Percentiles rank a stretch among this genome's conserved stretches.
Conservation (phyloP, 2,113 vertebrate genomes). For the Myotis lucifugus region DNA sequence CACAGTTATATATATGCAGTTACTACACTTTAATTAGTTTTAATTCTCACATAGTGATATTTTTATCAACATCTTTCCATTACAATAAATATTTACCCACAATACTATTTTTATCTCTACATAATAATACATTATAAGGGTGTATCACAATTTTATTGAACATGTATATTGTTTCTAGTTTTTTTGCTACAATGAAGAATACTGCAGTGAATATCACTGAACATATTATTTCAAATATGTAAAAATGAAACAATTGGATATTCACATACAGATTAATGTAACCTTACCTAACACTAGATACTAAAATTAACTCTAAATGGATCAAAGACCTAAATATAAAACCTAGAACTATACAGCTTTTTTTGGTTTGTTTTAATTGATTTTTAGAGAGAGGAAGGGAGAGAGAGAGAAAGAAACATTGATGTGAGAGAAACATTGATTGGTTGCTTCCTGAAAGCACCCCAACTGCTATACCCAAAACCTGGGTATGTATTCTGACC, state of each 20-base stretch:
- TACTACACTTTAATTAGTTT: background rate
- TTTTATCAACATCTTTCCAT: background rate
- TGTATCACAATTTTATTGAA: background rate
- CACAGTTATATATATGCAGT: background rate
- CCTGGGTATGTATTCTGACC: background rate
- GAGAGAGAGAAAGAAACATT: background rate
- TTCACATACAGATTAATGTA: background rate
- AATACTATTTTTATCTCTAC: background rate
- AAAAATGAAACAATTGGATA: background rate
- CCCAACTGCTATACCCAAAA: background rate
- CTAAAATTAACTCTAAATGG: constrained; percentile 5
- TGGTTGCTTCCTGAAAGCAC: background rate
- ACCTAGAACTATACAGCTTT: background rate
- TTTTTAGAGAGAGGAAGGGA: background rate
- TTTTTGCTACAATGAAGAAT: background rate
- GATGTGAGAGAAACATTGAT: background rate
- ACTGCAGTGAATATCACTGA: background rate
- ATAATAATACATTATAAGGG: background rate
- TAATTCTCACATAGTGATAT: background rate
- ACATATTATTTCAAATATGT: constrained; percentile 27
- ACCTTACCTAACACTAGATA: background rate
- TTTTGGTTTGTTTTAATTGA: background rate
- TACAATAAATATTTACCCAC: background rate
- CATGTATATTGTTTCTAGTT: background rate
- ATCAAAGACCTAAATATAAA: background rate